Percentiles rank a stretch among this genome's conserved stretches.
Evolutionary conservation across 2,113 vertebrate genomes (phyloP).

Genomic region (Chelonoidis abingdonii): DNA sequence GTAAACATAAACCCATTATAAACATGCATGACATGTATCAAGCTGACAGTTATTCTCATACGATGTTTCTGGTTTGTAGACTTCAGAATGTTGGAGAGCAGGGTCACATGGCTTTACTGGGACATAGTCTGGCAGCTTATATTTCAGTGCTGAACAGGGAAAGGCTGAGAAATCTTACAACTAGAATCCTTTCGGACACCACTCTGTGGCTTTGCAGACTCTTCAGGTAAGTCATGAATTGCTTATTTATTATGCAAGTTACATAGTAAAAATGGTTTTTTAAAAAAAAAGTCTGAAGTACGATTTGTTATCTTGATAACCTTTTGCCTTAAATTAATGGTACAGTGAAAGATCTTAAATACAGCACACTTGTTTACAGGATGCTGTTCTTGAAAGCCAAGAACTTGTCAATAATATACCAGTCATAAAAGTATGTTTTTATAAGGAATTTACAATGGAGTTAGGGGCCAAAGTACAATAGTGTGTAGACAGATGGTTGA

Average conservation of each 20-base stretch:
- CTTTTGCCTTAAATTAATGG: neutral
- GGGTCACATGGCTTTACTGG: constrained; percentile 94
- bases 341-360: neutral
- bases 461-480: neutral
- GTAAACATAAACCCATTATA: neutral
- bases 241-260: neutral
- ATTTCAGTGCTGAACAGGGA: constrained; percentile 93
- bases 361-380: neutral
- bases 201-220: constrained; percentile 97
- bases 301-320: neutral
- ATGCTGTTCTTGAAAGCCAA: neutral
- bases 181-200: constrained; percentile 94
- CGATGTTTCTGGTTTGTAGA: constrained; percentile 75
- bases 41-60: neutral
- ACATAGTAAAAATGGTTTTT: neutral
- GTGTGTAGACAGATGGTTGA: neutral
- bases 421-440: neutral
- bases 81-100: constrained; percentile 92
- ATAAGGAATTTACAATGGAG: neutral
- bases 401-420: neutral
- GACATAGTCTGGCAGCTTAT: constrained; percentile 96
- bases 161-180: constrained; percentile 91
- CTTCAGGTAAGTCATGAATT: constrained; percentile 87
- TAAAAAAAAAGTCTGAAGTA: neutral
- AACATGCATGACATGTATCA: neutral